These are phyloP conservation scores for Plodia interpunctella DNA, from an alignment of 1,140 invertebrate species.

Conservation along the genomic window DNA sequence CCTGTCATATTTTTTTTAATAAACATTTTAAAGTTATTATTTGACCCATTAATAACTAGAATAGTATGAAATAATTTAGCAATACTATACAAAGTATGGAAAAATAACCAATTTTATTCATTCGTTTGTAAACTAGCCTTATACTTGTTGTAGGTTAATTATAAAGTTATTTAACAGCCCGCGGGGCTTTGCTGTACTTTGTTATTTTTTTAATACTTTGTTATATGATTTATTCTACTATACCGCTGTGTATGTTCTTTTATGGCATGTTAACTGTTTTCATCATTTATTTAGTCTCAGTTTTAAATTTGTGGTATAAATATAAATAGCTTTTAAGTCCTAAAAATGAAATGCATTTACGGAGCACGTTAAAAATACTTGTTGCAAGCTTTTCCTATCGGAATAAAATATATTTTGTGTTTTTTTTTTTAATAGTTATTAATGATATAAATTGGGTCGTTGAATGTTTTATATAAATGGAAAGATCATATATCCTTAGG, in stretches of 20 bases:
- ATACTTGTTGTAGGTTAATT: not conserved
- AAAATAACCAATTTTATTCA: no score
- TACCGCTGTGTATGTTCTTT: not conserved
- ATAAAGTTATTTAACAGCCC: not conserved
- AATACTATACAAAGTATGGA: no score
- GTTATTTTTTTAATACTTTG: not conserved
- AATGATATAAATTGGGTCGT: not conserved
- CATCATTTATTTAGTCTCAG: not conserved
- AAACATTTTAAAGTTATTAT: no score
- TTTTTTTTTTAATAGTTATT: no score
- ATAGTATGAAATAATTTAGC: no score
- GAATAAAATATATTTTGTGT: not conserved
- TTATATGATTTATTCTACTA: slow-evolving; percentile 1
- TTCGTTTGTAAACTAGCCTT: no score
- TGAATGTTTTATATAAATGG: no score
- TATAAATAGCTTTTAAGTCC: not conserved
- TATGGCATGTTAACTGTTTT: not conserved
- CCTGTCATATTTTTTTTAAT: no score
- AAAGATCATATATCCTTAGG: no score
- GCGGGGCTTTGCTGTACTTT: not conserved
- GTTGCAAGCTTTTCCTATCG: not conserved
- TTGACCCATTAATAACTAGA: no score
- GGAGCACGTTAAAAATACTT: not conserved
- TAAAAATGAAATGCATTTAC: not conserved
- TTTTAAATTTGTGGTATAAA: not conserved